Percentiles rank a stretch among this genome's conserved stretches.
These are phyloP conservation scores for Automeris io DNA, from an alignment of 2,888 invertebrate genomes.

Conservation along the genomic window DNA sequence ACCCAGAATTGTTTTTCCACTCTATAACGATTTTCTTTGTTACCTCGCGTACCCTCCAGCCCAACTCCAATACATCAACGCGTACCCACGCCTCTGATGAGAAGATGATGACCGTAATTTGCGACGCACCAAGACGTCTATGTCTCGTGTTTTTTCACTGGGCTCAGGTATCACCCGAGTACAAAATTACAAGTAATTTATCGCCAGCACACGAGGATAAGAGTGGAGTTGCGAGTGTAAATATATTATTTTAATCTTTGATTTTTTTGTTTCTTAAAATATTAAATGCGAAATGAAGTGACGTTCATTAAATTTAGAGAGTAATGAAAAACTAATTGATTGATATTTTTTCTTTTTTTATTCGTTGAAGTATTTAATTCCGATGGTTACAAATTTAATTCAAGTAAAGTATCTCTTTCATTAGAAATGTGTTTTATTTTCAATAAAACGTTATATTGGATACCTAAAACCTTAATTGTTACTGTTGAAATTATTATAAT, in stretches of 20 bases:
- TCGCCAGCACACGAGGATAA: constrained; percentile 48
- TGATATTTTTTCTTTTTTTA: too few relatives aligned
- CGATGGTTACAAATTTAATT: too few relatives aligned
- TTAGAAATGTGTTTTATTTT: too few relatives aligned
- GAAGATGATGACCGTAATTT: constrained; percentile 77
- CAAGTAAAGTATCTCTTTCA: too few relatives aligned
- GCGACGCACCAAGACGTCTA: constrained; percentile 77
- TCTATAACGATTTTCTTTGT: constrained; percentile 11
- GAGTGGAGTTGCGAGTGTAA: constrained; percentile 23
- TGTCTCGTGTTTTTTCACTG: constrained; percentile 75
- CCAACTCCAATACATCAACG: constrained; percentile 67
- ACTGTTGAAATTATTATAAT: too few relatives aligned
- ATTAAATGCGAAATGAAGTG: too few relatives aligned
- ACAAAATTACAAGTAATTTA: constrained; percentile 76
- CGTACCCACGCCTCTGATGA: constrained; percentile 72
- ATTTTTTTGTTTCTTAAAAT: constrained; percentile 4
- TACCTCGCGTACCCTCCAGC: constrained; percentile 41
- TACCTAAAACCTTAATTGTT: too few relatives aligned
- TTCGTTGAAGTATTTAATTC: too few relatives aligned
- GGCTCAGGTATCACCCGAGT: constrained; percentile 73
- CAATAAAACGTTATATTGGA: too few relatives aligned
- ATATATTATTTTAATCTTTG: constrained; percentile 26
- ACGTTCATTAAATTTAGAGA: too few relatives aligned
- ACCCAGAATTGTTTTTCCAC: constrained; percentile 1
- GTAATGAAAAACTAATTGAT: too few relatives aligned